These are phyloP conservation scores for Papilio xuthus DNA, from an alignment of 1,140 invertebrate species.

Conservation along the genomic window DNA sequence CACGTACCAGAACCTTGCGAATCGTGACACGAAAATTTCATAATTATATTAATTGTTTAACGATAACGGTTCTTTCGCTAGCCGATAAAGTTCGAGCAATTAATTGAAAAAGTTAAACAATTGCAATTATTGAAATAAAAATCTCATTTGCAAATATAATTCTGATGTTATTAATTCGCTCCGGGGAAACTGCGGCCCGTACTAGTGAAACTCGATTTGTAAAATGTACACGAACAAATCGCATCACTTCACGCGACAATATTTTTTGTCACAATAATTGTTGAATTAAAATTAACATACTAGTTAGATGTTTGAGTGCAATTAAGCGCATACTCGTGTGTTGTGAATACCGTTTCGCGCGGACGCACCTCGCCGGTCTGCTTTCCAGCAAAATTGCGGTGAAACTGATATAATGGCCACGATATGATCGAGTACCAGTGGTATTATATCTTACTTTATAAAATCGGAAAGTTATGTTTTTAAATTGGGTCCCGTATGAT, in stretches of 20 bases:
- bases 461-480: slow-evolving; percentile 16
- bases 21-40: slow-evolving; percentile 10
- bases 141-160: slow-evolving; percentile 34
- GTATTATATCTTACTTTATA: slow-evolving; percentile 22
- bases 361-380: slow-evolving; percentile 57
- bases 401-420: slow-evolving; percentile 73
- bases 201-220: slow-evolving; percentile 46
- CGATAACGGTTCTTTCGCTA: slow-evolving; percentile 21
- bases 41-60: slow-evolving; percentile 32
- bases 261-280: slow-evolving; percentile 59
- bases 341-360: slow-evolving; percentile 69
- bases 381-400: slow-evolving; percentile 75
- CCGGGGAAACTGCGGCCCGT: slow-evolving; percentile 42
- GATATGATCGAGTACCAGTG: slow-evolving; percentile 40
- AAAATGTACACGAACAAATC: slow-evolving; percentile 41
- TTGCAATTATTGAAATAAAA: slow-evolving; percentile 36
- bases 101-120: slow-evolving; percentile 37
- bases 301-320: slow-evolving; percentile 69
- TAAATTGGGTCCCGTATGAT: background rate
- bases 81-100: slow-evolving; percentile 29
- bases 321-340: slow-evolving; percentile 70
- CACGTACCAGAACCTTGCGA: slow-evolving; percentile 4
- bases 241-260: slow-evolving; percentile 50
- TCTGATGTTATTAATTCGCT: slow-evolving; percentile 43
- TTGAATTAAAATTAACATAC: slow-evolving; percentile 66